A percentile compares a stretch with the other conserved stretches of the same genome.
Conservation (phyloP, 2,113 vertebrate genomes). For the Willisornis vidua region DNA sequence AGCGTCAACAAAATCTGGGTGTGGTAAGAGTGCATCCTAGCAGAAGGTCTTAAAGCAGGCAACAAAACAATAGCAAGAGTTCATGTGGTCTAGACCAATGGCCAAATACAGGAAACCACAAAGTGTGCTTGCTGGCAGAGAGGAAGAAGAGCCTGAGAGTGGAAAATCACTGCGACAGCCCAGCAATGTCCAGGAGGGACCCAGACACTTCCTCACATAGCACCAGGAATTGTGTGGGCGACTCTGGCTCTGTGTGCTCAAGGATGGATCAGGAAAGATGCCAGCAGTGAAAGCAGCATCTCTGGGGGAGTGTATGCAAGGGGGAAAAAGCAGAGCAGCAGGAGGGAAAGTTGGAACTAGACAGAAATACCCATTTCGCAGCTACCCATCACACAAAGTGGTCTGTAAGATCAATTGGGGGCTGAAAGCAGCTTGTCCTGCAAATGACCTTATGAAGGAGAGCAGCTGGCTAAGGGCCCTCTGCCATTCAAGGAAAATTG, state of each 20-base stretch:
- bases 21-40: background rate
- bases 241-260: background rate
- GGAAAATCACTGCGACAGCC: background rate
- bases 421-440: slow-evolving; percentile 16
- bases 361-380: background rate
- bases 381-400: background rate
- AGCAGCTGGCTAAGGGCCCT: background rate
- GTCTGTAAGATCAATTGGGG: background rate
- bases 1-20: background rate
- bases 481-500: background rate
- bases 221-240: slow-evolving; percentile 39
- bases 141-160: background rate
- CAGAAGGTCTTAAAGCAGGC: slow-evolving; percentile 12
- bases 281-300: background rate
- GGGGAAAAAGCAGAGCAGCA: background rate
- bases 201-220: slow-evolving; percentile 21
- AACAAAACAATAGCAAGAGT: slow-evolving; percentile 51
- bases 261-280: background rate
- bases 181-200: background rate
- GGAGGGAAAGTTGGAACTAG: background rate
- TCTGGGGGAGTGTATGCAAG: background rate
- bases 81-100: slow-evolving; percentile 23
- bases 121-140: slow-evolving; percentile 18
- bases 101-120: slow-evolving; percentile 38
- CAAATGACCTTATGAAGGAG: background rate